Base-by-base conservation (phyloP, 1,140 invertebrate genomes). In the Drosophila mayri region DNA sequence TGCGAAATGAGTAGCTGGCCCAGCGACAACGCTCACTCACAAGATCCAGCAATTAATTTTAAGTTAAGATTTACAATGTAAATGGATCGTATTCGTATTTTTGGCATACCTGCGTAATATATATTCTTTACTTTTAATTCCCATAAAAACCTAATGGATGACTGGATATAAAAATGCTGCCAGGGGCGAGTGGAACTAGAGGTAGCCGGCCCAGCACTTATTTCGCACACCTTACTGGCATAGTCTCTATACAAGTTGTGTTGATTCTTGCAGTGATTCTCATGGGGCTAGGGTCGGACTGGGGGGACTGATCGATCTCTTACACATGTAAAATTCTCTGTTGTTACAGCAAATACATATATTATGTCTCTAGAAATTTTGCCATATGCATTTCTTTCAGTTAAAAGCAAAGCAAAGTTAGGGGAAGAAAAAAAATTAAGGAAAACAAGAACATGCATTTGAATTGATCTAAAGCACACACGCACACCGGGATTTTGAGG, bases 231-330 rank as follows among this genome's bases (percentile, higher is more conserved):
- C 62, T 44, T 25, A 65, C 57, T 43, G 57, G 38, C 62, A 72
- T 72, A 73, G 70, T 73, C 22, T 73, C 70, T 73, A 72, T 60
- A 43, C 70, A 73, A 73, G 52, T 50, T 70, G 20, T 30, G 40
- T 72, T 38, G 30, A 49, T 44, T 44, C 64, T 71, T 71, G 68
- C 50, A 49, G 68, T 47, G 44, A 70, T 70, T 71, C 50, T 58
- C 52, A 40, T 67, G 44, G 14, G 37, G 28, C 22, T 10, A 44
- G 35, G 52, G 20, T 35, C 32, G 62, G 61, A 64, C 57, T 44
- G 35, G 62, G 60, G 43, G 43, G 62, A 67, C 30, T 41, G 35
- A 49, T 73, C 44, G n/a, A 38, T 55, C 14, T 38, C 68, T 72
- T 72, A 71, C 22, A 72, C 67, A 60, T 60, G 20, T 60, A 73